Evolutionary conservation across 2,888 invertebrate genomes (phyloP).

Genomic region (Leucozona laternaria): DNA sequence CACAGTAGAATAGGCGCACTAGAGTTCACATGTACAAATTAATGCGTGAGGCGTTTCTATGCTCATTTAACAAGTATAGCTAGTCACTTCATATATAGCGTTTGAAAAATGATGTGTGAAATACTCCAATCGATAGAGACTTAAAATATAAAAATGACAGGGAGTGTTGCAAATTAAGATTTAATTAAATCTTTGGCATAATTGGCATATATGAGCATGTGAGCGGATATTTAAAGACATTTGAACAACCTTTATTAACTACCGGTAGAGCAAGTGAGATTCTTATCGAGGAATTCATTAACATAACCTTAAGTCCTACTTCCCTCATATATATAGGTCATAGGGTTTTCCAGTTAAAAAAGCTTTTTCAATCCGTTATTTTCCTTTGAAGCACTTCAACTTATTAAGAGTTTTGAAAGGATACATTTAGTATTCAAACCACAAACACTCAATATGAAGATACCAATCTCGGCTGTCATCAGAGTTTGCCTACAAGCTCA

Average conservation of each 20-base stretch:
- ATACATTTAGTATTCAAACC: no score
- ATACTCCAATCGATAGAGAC: constrained; percentile 17
- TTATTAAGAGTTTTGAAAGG: no score
- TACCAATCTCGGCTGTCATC: no score
- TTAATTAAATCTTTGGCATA: constrained; percentile 23
- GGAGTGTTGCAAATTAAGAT: constrained; percentile 41
- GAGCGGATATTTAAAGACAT: not conserved
- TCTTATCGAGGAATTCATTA: no score
- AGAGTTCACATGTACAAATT: constrained; percentile 12
- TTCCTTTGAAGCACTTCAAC: no score
- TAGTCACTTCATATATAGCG: not conserved
- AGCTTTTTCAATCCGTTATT: no score
- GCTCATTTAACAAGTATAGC: not conserved
- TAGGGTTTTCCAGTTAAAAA: no score
- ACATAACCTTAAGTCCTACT: no score
- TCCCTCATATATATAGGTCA: no score
- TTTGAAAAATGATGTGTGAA: constrained; percentile 30
- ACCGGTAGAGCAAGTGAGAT: no score
- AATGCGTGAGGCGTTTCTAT: constrained; percentile 40
- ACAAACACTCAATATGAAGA: no score
- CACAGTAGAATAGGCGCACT: not conserved
- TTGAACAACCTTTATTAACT: not conserved
- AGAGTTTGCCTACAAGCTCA: no score
- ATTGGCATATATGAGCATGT: not conserved
- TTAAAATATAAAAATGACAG: constrained; percentile 14